Conservation (phyloP, 64 coral and sea anemone species). For the Pocillopora verrucosa region DNA sequence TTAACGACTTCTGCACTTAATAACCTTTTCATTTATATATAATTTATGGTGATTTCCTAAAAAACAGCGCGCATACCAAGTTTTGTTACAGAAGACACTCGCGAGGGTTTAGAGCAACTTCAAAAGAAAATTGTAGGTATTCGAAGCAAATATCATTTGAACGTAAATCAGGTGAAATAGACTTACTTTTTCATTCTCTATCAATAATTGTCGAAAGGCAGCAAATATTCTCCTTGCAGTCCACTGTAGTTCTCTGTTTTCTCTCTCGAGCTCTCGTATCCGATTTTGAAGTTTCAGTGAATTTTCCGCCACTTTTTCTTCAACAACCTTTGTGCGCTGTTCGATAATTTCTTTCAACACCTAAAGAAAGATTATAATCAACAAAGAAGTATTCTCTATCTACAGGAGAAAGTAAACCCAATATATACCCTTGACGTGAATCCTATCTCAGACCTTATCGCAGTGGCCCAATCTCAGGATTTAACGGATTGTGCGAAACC, state of each 20-base stretch:
- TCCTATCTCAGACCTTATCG: too few relatives aligned
- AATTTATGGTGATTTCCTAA: too few relatives aligned
- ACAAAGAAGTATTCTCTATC: background rate
- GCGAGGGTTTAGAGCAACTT: too few relatives aligned
- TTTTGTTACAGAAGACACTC: too few relatives aligned
- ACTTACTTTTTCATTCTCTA: background rate
- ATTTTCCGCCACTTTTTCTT: background rate
- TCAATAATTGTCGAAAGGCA: background rate
- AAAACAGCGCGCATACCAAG: too few relatives aligned
- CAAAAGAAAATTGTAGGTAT: too few relatives aligned
- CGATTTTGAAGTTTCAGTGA: slow-evolving; percentile 35
- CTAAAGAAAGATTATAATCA: background rate
- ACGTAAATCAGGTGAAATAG: background rate
- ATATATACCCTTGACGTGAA: too few relatives aligned
- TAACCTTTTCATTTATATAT: too few relatives aligned
- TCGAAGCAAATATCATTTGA: too few relatives aligned
- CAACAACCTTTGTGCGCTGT: slow-evolving; percentile 24
- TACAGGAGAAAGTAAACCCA: background rate
- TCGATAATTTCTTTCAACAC: slow-evolving; percentile 22
- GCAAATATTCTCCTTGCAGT: background rate
- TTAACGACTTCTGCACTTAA: too few relatives aligned
- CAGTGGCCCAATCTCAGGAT: too few relatives aligned
- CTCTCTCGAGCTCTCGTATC: slow-evolving; percentile 24
- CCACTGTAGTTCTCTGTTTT: slow-evolving; percentile 32
- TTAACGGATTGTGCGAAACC: too few relatives aligned